Conservation (phyloP, 2,888 invertebrate species). For the Elegia similella region DNA sequence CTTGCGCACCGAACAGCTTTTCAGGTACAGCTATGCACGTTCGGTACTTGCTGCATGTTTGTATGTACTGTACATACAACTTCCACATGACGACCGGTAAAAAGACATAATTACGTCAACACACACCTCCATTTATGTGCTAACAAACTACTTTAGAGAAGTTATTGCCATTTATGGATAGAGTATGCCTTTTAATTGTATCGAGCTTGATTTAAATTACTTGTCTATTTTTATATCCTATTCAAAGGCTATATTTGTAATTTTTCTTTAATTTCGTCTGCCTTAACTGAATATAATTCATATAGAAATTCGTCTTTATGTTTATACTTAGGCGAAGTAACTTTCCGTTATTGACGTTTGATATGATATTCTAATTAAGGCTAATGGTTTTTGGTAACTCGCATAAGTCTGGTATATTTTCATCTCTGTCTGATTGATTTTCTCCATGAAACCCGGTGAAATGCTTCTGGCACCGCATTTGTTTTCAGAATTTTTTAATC, state of each 20-base stretch:
- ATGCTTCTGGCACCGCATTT: conserved; percentile 16
- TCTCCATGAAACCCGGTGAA: conserved; percentile 33
- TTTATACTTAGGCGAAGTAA: not conserved
- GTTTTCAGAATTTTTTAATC: too few relatives aligned
- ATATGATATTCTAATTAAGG: conserved; percentile 32
- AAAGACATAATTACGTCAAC: not conserved
- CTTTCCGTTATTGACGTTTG: conserved; percentile 1
- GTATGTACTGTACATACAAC: conserved; percentile 2
- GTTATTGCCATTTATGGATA: not conserved
- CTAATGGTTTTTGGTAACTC: conserved; percentile 32
- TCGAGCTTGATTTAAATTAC: not conserved
- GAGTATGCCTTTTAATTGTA: not conserved
- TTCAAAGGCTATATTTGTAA: too few relatives aligned
- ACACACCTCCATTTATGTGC: not conserved
- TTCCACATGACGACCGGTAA: conserved; percentile 9
- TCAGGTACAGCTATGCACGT: conserved; percentile 31
- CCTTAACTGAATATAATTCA: too few relatives aligned
- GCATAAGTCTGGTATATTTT: conserved; percentile 15
- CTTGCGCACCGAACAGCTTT: conserved; percentile 52
- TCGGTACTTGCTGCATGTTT: conserved; percentile 30
- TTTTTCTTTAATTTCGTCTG: too few relatives aligned
- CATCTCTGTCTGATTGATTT: conserved; percentile 2
- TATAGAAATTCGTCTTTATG: too few relatives aligned
- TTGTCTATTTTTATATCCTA: too few relatives aligned
- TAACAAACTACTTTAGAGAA: not conserved